Conservation (phyloP, 2,797 vertebrate species). For the Anguilla megastoma region DNA sequence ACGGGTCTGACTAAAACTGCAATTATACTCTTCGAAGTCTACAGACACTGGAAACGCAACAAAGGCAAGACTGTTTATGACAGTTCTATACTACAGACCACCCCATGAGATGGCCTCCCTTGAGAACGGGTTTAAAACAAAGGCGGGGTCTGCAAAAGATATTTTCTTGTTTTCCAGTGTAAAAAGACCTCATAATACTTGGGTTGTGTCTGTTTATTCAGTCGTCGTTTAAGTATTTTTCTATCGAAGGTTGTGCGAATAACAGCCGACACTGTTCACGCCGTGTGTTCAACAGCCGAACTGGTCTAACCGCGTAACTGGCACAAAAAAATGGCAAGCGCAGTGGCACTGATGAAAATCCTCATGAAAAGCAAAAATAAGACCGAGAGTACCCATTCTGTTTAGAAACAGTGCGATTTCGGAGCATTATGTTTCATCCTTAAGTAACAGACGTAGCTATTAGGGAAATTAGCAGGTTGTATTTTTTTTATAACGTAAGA, state of each 20-base stretch:
- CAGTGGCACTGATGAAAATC: slow-evolving; percentile 59
- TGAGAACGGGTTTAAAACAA: slow-evolving; percentile 8
- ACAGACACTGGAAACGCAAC: slow-evolving; percentile 6
- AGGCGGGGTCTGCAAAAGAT: background rate
- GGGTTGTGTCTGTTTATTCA: slow-evolving; percentile 20
- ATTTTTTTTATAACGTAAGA: slow-evolving; percentile 61
- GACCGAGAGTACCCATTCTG: slow-evolving; percentile 55
- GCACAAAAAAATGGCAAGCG: slow-evolving; percentile 56
- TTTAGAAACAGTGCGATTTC: slow-evolving; percentile 53
- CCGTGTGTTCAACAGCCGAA: slow-evolving; percentile 47
- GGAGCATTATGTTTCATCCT: slow-evolving; percentile 62
- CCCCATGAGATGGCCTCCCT: background rate
- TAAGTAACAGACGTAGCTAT: slow-evolving; percentile 72
- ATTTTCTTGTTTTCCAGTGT: background rate
- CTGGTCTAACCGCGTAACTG: slow-evolving; percentile 63
- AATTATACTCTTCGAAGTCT: background rate
- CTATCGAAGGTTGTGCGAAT: background rate
- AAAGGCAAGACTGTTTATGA: background rate
- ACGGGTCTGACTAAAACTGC: background rate
- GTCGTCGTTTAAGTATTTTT: slow-evolving; percentile 22
- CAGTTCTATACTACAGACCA: background rate
- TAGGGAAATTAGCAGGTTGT: slow-evolving; percentile 76
- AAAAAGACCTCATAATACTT: background rate
- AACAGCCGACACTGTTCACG: slow-evolving; percentile 19
- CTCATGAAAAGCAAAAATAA: slow-evolving; percentile 60